Evolutionary conservation across 2,888 invertebrate genomes (phyloP).

Genomic region (Cephalotes varians): DNA sequence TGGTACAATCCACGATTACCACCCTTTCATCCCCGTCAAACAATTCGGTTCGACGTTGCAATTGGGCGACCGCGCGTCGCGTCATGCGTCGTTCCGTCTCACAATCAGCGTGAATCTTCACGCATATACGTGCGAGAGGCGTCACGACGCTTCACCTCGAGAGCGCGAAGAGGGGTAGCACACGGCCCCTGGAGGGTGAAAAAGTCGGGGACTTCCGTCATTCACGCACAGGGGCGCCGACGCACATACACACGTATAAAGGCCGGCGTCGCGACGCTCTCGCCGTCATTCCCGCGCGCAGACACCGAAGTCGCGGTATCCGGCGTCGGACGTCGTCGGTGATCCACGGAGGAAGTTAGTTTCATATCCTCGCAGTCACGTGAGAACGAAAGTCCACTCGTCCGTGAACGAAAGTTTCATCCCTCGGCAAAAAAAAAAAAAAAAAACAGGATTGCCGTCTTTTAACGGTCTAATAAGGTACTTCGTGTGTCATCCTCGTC

Average conservation of each 20-base stretch:
- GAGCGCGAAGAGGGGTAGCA: constrained; percentile 8
- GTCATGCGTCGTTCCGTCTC: constrained; percentile 15
- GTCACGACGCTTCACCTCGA: constrained; percentile 31
- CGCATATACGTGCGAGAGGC: not conserved
- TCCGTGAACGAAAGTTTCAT: constrained; percentile 4
- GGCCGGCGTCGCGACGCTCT: constrained; percentile 79
- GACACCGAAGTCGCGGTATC: constrained; percentile 77
- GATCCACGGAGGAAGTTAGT: constrained; percentile 13
- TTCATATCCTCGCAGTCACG: constrained; percentile 44
- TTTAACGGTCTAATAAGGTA: not conserved
- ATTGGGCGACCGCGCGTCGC: not conserved
- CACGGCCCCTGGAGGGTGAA: constrained; percentile 24
- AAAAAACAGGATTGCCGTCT: not conserved
- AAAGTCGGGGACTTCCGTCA: constrained; percentile 41
- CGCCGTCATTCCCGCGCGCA: constrained; percentile 83
- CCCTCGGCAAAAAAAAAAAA: constrained; percentile 5
- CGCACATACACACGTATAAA: constrained; percentile 80
- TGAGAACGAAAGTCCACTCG: constrained; percentile 33
- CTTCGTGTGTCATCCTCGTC: not conserved
- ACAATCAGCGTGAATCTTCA: not conserved
- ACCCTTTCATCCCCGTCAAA: not conserved
- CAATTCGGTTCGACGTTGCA: not conserved
- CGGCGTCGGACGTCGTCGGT: constrained; percentile 42
- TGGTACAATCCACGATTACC: not conserved
- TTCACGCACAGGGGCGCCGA: constrained; percentile 57